Percentiles rank a stretch among this genome's conserved stretches.
Conservation (phyloP, 2,797 vertebrate genomes). For the Oryzias sinensis region DNA sequence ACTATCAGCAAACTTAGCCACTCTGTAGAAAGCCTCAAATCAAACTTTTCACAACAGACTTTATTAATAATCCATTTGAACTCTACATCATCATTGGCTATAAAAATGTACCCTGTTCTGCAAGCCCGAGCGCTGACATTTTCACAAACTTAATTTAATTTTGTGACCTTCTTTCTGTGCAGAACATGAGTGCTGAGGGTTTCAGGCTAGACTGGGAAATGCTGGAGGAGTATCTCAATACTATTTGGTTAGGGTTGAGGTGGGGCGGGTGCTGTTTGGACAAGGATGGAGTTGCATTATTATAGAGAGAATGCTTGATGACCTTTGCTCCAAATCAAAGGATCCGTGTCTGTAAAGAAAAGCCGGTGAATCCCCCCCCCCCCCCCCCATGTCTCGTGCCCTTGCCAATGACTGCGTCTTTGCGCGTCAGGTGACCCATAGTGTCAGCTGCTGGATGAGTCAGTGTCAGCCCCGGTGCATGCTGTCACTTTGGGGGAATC, state of each 20-base stretch:
- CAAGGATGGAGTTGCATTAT: constrained; percentile 54
- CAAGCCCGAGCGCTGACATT: no score
- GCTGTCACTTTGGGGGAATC: constrained; percentile 11
- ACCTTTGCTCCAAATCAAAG: constrained; percentile 67
- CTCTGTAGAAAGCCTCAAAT: constrained; percentile 12
- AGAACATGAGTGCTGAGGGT: constrained; percentile 1
- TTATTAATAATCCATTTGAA: constrained; percentile 13
- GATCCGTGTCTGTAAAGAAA: constrained; percentile 37
- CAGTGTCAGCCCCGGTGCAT: constrained; percentile 35
- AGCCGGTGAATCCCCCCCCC: constrained; percentile 12
- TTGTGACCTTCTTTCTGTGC: background rate
- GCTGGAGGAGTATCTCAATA: constrained; percentile 1
- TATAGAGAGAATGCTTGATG: constrained; percentile 34
- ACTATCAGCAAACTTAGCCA: constrained; percentile 22
- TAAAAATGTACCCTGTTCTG: no score
- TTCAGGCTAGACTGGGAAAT: background rate
- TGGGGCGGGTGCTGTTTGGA: constrained; percentile 44
- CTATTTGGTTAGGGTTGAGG: constrained; percentile 38
- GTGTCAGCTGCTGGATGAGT: constrained; percentile 60
- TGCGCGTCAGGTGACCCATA: constrained; percentile 38
- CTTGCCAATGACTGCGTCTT: constrained; percentile 27
- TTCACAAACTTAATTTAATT: no score
- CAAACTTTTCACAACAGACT: constrained; percentile 23
- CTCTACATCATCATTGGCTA: no score
- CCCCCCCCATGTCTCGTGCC: background rate